These are phyloP conservation scores for Lasioglossum baleicum DNA, from an alignment of 1,140 invertebrate genomes.

Conservation along the genomic window DNA sequence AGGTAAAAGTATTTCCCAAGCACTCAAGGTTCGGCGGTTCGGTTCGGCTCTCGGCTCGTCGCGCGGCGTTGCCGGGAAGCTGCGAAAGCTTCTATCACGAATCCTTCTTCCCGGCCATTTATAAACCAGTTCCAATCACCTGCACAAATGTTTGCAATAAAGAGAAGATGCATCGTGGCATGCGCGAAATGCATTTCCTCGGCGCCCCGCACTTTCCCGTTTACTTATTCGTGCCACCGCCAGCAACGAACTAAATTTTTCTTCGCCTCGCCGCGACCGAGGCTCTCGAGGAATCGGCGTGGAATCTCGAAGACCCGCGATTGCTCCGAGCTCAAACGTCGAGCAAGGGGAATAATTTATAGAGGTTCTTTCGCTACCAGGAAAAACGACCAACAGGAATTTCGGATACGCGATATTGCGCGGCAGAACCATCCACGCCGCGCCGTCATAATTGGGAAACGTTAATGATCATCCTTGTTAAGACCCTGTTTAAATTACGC, in stretches of 20 bases:
- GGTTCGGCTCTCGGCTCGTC: no score
- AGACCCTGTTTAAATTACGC: not conserved
- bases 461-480: constrained; percentile 19
- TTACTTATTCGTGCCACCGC: constrained; percentile 4
- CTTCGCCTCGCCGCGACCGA: not conserved
- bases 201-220: no score
- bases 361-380: no score
- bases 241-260: constrained; percentile 27
- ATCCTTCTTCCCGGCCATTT: not conserved
- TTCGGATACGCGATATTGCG: not conserved
- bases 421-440: no score
- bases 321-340: constrained; percentile 11
- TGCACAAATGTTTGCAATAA: constrained; percentile 10
- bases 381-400: not conserved
- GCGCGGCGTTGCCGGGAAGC: not conserved
- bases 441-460: constrained; percentile 19
- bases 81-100: not conserved
- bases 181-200: constrained; percentile 15
- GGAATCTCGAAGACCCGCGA: constrained; percentile 24
- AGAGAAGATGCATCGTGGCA: constrained; percentile 5
- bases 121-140: constrained; percentile 4
- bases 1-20: not conserved
- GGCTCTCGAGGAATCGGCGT: not conserved
- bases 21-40: constrained; percentile 2
- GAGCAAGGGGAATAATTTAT: constrained; percentile 9